Conservation (phyloP, 1,140 invertebrate genomes). For the Maniola jurtina region DNA sequence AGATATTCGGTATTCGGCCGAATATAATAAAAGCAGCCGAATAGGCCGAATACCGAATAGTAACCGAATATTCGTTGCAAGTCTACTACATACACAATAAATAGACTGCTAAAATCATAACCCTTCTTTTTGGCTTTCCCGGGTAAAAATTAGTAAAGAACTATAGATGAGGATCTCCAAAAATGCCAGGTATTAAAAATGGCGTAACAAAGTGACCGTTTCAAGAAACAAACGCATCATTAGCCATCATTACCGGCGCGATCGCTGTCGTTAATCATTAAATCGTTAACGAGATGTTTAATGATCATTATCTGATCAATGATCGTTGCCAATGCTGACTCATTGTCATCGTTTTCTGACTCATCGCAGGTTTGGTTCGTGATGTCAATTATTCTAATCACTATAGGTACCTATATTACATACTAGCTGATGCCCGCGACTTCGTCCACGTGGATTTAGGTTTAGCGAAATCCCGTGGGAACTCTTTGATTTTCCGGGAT, state of each 20-base stretch:
- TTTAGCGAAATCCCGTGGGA: too few relatives aligned
- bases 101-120: too few relatives aligned
- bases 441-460: too few relatives aligned
- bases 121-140: too few relatives aligned
- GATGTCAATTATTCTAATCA: neutral
- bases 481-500: too few relatives aligned
- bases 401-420: too few relatives aligned
- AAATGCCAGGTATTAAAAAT: slow-evolving; percentile 8
- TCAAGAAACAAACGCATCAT: slow-evolving; percentile 59
- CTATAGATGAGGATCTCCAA: neutral
- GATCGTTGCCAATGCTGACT: neutral
- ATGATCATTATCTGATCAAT: slow-evolving; percentile 42
- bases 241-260: slow-evolving; percentile 58
- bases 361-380: neutral
- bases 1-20: too few relatives aligned
- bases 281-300: slow-evolving; percentile 50
- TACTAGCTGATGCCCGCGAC: too few relatives aligned
- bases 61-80: too few relatives aligned
- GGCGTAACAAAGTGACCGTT: slow-evolving; percentile 29
- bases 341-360: neutral
- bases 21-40: too few relatives aligned
- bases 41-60: too few relatives aligned
- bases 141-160: neutral
- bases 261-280: slow-evolving; percentile 61
- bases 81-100: too few relatives aligned